phyloP scores from a whole-genome alignment of 2,113 vertebrate species.

The Edolisoma coerulescens region DNA sequence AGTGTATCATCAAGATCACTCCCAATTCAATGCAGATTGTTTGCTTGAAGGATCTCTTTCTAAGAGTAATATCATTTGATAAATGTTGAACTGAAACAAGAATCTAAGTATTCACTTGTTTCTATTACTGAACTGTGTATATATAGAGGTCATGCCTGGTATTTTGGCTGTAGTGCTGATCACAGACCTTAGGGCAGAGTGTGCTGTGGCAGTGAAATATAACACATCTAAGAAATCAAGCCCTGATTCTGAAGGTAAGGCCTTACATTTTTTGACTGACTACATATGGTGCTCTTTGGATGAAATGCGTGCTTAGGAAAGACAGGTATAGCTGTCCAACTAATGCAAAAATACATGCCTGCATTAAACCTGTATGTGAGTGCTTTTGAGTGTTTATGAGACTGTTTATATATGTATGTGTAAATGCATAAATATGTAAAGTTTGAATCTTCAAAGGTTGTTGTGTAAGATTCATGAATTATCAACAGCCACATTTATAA shows the following conservation, averaged over 20 bases:
- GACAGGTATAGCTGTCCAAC: neutral
- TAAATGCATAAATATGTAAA: neutral
- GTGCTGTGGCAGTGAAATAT: constrained; percentile 39
- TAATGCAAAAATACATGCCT: neutral
- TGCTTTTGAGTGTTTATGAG: neutral
- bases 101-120: constrained; percentile 41
- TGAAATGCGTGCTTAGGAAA: neutral
- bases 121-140: neutral
- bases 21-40: constrained; percentile 62
- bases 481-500: neutral
- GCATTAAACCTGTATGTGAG: neutral
- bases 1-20: constrained; percentile 66
- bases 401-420: neutral
- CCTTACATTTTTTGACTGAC: constrained; percentile 18
- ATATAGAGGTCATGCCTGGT: constrained; percentile 58
- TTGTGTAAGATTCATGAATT: neutral
- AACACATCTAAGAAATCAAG: constrained; percentile 30
- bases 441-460: neutral
- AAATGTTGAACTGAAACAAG: constrained; percentile 53
- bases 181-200: constrained; percentile 29
- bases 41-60: constrained; percentile 61
- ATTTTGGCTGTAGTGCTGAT: neutral
- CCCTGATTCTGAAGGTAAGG: constrained; percentile 67
- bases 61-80: constrained; percentile 37
- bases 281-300: neutral